Percentiles rank a stretch among this genome's conserved stretches.
Evolutionary conservation across 2,113 vertebrate genomes (phyloP).

Genomic region (Halcyon senegalensis): DNA sequence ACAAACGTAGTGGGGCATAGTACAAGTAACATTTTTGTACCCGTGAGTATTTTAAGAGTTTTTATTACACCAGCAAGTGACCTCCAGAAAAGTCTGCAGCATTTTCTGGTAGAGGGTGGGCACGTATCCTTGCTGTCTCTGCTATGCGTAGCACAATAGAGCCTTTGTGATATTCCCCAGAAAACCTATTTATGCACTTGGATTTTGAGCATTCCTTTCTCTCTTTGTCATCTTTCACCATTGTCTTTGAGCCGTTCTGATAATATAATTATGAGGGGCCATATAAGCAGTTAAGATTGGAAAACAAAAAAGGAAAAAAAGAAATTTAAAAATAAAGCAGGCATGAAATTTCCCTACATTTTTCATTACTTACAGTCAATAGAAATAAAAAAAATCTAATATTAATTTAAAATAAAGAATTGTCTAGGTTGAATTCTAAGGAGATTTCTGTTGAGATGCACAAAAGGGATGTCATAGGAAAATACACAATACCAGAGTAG

Average conservation of each 20-base stretch:
- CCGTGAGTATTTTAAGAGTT: background rate
- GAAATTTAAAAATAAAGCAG: background rate
- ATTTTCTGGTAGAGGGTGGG: background rate
- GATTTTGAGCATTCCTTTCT: slow-evolving; percentile 46
- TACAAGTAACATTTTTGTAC: background rate
- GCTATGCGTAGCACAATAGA: background rate
- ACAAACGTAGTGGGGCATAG: background rate
- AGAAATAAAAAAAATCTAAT: background rate
- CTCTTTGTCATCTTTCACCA: slow-evolving; percentile 22
- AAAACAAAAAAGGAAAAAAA: background rate
- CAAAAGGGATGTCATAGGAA: background rate
- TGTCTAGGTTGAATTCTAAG: background rate
- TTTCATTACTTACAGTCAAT: background rate
- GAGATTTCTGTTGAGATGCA: background rate
- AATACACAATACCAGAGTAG: background rate
- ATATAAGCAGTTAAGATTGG: background rate
- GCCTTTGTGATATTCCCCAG: background rate
- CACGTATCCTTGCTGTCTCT: background rate
- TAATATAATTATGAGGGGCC: background rate
- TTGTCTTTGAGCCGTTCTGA: background rate
- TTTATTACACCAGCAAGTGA: background rate
- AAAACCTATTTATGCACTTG: slow-evolving; percentile 8
- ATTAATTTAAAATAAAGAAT: background rate
- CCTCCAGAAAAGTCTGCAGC: background rate
- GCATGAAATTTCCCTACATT: background rate